Evolutionary conservation across 2,797 vertebrate genomes (phyloP), one percentile per base, ranked within the genome.

Genomic region (Melanotaenia parkinsoni): DNA sequence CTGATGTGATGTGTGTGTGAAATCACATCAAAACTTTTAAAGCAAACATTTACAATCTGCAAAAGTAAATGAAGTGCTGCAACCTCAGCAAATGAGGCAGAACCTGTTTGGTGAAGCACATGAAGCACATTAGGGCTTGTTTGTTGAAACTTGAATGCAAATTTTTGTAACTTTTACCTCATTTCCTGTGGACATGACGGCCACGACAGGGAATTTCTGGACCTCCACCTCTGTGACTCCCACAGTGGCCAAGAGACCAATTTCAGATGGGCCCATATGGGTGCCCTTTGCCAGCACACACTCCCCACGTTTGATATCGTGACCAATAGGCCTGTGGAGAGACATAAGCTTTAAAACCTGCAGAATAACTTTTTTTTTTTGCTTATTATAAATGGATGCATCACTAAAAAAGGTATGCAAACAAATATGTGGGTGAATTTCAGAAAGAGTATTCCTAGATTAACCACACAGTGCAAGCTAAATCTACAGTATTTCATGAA

Each of bases 161-260:
- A n/a, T 43, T 69, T 35, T 14, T 26, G 26, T 10, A 58, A 58
- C 2, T 4, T 68, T 70, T 90, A 98, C 98, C 96, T 99, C 98
- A 81, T 99, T 99, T 86, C 98, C 98, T 87, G 97, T 99, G 82
- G 98, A 99, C 98, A 99, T 99, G 85, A 99, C 97, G 22, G 98
- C 98, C 88, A 99, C 96, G 83, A 99, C 97, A 13, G 98, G 98
- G 89, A 99, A 99, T 88, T 98, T 99, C 90, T 99, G 97, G 81
- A 99, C 98, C 93, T 99, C 97, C 91, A 99, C 98, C 92, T 99
- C 98, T 0, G 98, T 99, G 92, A 99, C 97, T 75, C 98, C 98
- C 75, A 99, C 97, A 64, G 98, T 99, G 92, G 98, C 98, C 88
- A 99, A 94, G 60, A 99, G 96, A 58, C 98, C 98, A 59, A 99